These are phyloP conservation scores for Luehdorfia chinensis DNA, from an alignment of 1,140 invertebrate species.

Conservation along the genomic window DNA sequence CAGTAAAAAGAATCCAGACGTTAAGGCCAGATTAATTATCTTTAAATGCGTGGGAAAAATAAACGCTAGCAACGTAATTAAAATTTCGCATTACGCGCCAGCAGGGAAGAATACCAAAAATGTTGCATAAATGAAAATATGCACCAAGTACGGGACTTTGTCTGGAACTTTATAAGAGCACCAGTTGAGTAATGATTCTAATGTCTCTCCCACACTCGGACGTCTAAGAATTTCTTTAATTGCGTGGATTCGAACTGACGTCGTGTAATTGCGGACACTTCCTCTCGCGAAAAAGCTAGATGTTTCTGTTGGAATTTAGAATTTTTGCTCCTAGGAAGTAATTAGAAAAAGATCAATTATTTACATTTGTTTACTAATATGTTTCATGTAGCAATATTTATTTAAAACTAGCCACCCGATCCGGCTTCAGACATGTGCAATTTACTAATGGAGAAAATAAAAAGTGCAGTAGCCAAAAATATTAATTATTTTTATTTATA, in stretches of 20 bases:
- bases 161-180: conserved; percentile 17
- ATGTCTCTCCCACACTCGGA: conserved; percentile 50
- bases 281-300: neutral
- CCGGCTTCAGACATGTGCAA: too few relatives aligned
- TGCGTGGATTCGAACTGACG: conserved; percentile 25
- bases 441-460: too few relatives aligned
- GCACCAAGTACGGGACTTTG: conserved; percentile 19
- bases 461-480: too few relatives aligned
- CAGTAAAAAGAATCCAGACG: too few relatives aligned
- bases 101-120: conserved; percentile 39
- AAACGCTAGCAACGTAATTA: conserved; percentile 26
- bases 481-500: too few relatives aligned
- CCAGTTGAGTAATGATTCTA: conserved; percentile 31
- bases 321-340: neutral
- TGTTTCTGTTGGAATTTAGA: neutral
- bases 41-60: conserved; percentile 16
- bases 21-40: neutral
- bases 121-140: conserved; percentile 35
- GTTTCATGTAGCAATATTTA: too few relatives aligned
- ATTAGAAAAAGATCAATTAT: too few relatives aligned
- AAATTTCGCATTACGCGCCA: conserved; percentile 35
- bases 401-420: too few relatives aligned
- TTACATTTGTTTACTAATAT: too few relatives aligned
- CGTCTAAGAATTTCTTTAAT: conserved; percentile 48
- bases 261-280: conserved; percentile 21